These are phyloP conservation scores for Eunapius fragilis DNA, from an alignment of 37 sponge, comb jelly and placozoan species.

Conservation along the genomic window DNA sequence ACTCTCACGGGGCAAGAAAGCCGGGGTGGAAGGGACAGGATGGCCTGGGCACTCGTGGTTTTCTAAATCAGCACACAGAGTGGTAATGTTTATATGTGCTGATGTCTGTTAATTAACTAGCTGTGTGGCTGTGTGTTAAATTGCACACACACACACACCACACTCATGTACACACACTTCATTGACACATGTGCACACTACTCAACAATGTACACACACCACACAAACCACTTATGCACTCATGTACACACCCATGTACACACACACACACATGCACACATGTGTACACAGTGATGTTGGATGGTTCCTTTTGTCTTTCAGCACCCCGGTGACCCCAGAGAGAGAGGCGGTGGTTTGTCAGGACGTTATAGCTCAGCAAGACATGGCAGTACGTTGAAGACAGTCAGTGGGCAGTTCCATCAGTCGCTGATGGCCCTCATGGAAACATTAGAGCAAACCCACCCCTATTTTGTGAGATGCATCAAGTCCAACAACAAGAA, in stretches of 20 bases:
- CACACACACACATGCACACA: conserved; percentile 1
- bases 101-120: too few relatives aligned
- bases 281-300: not conserved
- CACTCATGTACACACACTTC: not conserved
- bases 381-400: conserved; percentile 61
- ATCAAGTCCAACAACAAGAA: conserved; percentile 90
- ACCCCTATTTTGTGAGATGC: conserved; percentile 94
- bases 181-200: not conserved
- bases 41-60: not conserved
- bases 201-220: not conserved
- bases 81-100: too few relatives aligned
- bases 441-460: conserved; percentile 81
- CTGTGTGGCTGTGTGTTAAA: too few relatives aligned
- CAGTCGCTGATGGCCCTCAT: conserved; percentile 81
- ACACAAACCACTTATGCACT: not conserved
- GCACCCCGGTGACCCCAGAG: not conserved
- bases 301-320: not conserved
- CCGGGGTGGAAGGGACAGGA: not conserved
- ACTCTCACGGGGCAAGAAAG: conserved; percentile 1
- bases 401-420: conserved; percentile 88
- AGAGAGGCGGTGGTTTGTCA: not conserved
- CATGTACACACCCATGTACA: not conserved
- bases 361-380: conserved; percentile 2
- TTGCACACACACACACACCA: too few relatives aligned
- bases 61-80: too few relatives aligned